These are phyloP conservation scores for Lasioglossum baleicum DNA, from an alignment of 1,140 invertebrate species.

Conservation along the genomic window DNA sequence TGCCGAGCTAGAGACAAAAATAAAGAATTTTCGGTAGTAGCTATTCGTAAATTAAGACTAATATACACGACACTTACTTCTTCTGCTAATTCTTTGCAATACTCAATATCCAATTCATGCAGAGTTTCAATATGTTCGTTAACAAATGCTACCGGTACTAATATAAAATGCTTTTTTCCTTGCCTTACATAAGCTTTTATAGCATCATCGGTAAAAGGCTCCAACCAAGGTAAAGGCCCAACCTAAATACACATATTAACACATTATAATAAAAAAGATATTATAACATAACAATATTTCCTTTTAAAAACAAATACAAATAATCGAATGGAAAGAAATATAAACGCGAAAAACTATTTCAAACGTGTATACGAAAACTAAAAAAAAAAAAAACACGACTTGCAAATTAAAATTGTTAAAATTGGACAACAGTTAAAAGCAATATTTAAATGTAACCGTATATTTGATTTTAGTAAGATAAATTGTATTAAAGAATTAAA, in stretches of 20 bases:
- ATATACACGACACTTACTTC: constrained; percentile 83
- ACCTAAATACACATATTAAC: constrained; percentile 79
- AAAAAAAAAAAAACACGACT: no score
- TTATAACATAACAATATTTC: no score
- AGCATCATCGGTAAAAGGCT: constrained; percentile 95
- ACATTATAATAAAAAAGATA: no score
- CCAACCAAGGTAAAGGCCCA: constrained; percentile 95
- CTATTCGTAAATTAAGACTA: background rate
- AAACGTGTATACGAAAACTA: no score
- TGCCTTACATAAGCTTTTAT: constrained; percentile 93
- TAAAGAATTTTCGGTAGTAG: background rate
- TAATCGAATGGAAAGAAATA: no score
- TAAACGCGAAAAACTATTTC: no score
- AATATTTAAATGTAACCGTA: no score
- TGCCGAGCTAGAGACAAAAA: constrained; percentile 85
- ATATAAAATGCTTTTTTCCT: constrained; percentile 92
- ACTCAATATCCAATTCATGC: constrained; percentile 98
- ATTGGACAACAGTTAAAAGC: no score
- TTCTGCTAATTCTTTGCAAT: constrained; percentile 92
- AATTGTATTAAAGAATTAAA: no score
- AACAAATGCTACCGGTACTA: constrained; percentile 98
- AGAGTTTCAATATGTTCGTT: constrained; percentile 99
- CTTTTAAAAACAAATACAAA: no score
- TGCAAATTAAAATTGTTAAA: no score
- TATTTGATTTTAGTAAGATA: no score